Percentiles rank a stretch among this genome's conserved stretches.
Evolutionary conservation across 2,888 invertebrate genomes (phyloP).

Genomic region (Cyclophora punctaria): DNA sequence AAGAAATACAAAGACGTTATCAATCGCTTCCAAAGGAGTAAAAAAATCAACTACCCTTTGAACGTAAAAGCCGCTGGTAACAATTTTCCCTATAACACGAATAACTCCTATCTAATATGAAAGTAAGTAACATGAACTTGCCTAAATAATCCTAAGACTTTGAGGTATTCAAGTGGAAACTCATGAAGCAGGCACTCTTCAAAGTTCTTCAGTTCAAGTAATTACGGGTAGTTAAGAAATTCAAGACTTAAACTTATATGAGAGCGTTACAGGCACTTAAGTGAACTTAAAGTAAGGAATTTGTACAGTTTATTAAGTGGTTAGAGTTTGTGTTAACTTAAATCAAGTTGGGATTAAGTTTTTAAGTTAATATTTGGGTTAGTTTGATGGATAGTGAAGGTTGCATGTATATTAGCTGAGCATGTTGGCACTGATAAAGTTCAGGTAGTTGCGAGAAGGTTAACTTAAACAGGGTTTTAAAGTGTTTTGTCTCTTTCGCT

Average conservation of each 20-base stretch:
- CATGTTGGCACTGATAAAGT: too few relatives aligned
- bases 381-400: too few relatives aligned
- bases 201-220: constrained; percentile 43
- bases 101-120: neutral
- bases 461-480: too few relatives aligned
- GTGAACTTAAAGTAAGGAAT: constrained; percentile 32
- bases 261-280: constrained; percentile 38
- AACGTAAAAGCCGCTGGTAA: neutral
- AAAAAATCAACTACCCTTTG: neutral
- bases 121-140: neutral
- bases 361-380: too few relatives aligned
- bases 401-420: too few relatives aligned
- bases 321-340: neutral
- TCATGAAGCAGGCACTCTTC: constrained; percentile 24
- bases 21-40: neutral
- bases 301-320: constrained; percentile 7
- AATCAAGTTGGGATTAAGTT: neutral
- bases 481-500: too few relatives aligned
- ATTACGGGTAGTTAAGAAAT: constrained; percentile 52
- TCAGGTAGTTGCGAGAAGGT: too few relatives aligned
- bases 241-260: constrained; percentile 30
- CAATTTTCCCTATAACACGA: too few relatives aligned
- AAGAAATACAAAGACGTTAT: neutral
- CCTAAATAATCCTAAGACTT: neutral
- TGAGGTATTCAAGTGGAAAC: neutral